These are phyloP conservation scores for Cichladusa arquata DNA, from an alignment of 2,113 vertebrate species.

Conservation along the genomic window DNA sequence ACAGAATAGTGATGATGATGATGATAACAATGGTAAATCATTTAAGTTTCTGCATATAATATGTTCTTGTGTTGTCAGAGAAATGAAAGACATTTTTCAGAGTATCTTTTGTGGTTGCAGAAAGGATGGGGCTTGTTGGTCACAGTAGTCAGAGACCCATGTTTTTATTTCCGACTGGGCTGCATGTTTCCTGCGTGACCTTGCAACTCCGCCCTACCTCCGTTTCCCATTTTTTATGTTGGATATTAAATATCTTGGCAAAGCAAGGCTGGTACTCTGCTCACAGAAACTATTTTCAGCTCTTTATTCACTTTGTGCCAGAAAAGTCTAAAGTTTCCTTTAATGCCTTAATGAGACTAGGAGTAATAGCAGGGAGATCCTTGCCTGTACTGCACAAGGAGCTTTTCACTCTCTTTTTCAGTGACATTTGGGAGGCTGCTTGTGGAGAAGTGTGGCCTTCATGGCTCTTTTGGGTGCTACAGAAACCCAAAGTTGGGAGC, in stretches of 20 bases:
- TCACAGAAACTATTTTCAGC: background rate
- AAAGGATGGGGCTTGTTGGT: constrained; percentile 11
- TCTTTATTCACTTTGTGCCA: background rate
- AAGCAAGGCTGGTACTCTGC: background rate
- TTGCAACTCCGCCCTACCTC: background rate
- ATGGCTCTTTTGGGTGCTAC: background rate
- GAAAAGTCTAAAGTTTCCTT: background rate
- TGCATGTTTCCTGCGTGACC: constrained; percentile 14
- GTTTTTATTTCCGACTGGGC: constrained; percentile 34
- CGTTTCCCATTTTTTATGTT: background rate
- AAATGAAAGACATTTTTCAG: background rate
- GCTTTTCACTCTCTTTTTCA: background rate
- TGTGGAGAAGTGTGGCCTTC: background rate
- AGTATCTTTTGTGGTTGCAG: background rate
- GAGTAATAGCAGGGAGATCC: background rate
- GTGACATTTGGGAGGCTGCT: background rate
- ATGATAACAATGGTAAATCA: background rate
- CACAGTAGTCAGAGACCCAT: background rate
- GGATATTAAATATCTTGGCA: background rate
- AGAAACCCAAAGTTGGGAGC: background rate
- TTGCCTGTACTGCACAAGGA: rapidly evolving
- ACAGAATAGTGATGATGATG: too few relatives aligned
- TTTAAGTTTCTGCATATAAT: background rate
- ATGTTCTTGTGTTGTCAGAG: background rate
- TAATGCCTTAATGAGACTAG: background rate